Evolutionary conservation across 2,888 invertebrate genomes (phyloP), one percentile per base, ranked within the genome.

Genomic region (Timema cristinae): DNA sequence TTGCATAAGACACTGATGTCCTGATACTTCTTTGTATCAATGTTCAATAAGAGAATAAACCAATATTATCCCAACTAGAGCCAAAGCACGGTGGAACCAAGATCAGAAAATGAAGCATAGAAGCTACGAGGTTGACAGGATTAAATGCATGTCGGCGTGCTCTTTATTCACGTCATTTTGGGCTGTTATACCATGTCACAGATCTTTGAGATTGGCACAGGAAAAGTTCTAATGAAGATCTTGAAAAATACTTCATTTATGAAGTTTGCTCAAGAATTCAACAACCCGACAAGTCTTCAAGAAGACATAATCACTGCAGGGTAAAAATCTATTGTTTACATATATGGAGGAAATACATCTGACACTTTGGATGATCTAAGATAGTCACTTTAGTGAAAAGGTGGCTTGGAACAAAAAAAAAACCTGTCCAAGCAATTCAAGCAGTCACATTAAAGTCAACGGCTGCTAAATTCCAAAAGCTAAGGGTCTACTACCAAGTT

Each of bases 401-500:
- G 15, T 59, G 59, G 15, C 59, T 59, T 2, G 32, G 2, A 32
- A 32, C 1, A 32, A 59, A 13, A n/a, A 56, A 56, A 10, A 10
- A 56, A 8, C 1, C n/a, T 56, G 16, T 56, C 2, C 56, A 56
- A 56, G 11, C 9, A 11, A 16, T 56, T 56, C 7, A 56, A 56
- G 13, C 56, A 56, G 56, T 56, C 56, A 56, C 13, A 13, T 7
- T 16, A 56, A 56, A n/a, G n/a, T 56, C 56, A 13, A 7, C 56
- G n/a, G 56, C 56, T 56, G 56, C 56, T 56, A 56, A 56, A 56
- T 56, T 56, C 7, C 7, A 56, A 15, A 56, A 13, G 15, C n/a
- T 56, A 56, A n/a, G 56, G n/a, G 56, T 56, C 56, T 56, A 56
- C 56, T 56, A 56, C 56, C 56, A 56, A 13, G n/a, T 56, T 56